These are phyloP conservation scores for Uloborus plumipes DNA, from an alignment of 2,888 invertebrate species.

Conservation along the genomic window DNA sequence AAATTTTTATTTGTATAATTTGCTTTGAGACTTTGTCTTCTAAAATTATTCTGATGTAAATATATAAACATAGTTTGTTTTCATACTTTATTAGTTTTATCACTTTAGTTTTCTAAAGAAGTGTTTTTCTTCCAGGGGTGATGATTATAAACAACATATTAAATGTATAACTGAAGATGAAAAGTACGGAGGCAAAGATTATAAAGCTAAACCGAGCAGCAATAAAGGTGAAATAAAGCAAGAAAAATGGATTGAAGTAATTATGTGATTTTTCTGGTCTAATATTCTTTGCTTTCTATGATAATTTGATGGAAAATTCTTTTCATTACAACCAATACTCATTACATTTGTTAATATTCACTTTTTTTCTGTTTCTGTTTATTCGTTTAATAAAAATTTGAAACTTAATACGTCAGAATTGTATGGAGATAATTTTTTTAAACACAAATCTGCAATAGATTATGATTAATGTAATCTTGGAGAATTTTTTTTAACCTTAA, in stretches of 20 bases:
- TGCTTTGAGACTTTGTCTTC: no score
- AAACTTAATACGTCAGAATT: no score
- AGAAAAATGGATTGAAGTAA: conserved; percentile 81
- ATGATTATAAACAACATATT: conserved; percentile 83
- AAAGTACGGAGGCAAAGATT: conserved; percentile 79
- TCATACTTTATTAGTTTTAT: no score
- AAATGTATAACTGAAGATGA: conserved; percentile 89
- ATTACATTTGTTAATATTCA: neutral
- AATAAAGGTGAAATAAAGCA: conserved; percentile 88
- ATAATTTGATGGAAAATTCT: neutral
- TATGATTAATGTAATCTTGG: no score
- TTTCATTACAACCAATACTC: neutral
- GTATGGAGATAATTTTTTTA: no score
- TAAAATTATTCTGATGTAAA: no score
- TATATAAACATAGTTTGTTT: no score
- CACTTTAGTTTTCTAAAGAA: neutral
- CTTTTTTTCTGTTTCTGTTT: neutral
- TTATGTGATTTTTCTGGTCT: neutral
- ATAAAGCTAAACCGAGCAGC: conserved; percentile 49
- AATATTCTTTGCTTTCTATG: neutral
- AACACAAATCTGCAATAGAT: no score
- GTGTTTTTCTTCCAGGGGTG: conserved; percentile 76
- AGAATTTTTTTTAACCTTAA: no score
- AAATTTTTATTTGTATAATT: neutral
- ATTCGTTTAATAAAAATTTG: no score